Evolutionary conservation across 2,888 invertebrate species (phyloP).

Genomic region (Rotaria macrura): DNA sequence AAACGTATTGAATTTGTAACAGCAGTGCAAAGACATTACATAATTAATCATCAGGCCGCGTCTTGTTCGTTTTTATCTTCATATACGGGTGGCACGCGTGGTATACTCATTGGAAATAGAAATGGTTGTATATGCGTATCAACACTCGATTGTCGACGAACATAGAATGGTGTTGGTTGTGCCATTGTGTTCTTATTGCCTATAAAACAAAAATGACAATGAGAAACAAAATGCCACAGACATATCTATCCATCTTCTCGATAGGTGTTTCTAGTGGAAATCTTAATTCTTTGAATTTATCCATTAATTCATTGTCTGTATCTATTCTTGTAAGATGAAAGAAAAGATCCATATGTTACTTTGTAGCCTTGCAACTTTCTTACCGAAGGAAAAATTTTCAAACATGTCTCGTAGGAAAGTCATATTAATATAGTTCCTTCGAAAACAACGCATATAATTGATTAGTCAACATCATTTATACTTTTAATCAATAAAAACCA

Average conservation of each 20-base stretch:
- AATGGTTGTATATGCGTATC: constrained; percentile 1
- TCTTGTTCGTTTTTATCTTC: not conserved
- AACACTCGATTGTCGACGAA: not conserved
- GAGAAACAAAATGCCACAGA: too few species aligned
- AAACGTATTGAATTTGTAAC: not conserved
- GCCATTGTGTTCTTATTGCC: not conserved
- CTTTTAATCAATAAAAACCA: not conserved
- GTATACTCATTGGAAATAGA: not conserved
- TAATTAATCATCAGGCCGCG: not conserved
- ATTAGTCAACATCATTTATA: not conserved
- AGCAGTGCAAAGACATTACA: not conserved
- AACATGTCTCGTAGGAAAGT: not conserved
- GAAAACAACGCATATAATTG: not conserved
- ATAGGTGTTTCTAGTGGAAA: too few species aligned
- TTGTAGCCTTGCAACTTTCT: not conserved
- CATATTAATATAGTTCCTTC: not conserved
- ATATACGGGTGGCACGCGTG: not conserved
- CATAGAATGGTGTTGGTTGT: constrained; percentile 11
- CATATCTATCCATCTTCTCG: too few species aligned
- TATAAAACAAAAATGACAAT: not conserved
- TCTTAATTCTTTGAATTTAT: not conserved
- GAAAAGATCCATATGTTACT: not conserved
- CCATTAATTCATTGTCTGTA: not conserved
- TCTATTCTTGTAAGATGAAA: not conserved
- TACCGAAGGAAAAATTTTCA: not conserved